A percentile compares a stretch with the other conserved stretches of the same genome.
Conservation (phyloP, 2,113 vertebrate genomes). For the Amblyopsis rosae region DNA sequence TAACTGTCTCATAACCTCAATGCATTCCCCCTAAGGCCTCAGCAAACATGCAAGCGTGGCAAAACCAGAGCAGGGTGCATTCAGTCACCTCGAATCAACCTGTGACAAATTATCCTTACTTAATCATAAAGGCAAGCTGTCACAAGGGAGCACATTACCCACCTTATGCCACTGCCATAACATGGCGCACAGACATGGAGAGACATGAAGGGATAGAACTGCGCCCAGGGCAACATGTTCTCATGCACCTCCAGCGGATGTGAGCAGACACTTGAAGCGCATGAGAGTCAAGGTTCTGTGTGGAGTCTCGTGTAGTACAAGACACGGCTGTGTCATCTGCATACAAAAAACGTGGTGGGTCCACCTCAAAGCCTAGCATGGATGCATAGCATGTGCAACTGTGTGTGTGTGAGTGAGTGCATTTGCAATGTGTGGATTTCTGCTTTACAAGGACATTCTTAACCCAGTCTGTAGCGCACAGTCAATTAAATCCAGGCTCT, state of each 20-base stretch:
- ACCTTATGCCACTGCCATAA: background rate
- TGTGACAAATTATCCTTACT: background rate
- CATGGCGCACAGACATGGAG: background rate
- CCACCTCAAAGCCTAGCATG: conserved; percentile 14
- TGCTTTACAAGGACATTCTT: conserved; percentile 25
- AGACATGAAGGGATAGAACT: background rate
- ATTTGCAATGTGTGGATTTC: conserved; percentile 13
- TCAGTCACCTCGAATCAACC: background rate
- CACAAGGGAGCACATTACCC: background rate
- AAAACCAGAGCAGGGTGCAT: too few relatives aligned
- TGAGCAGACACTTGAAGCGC: background rate
- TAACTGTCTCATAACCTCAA: background rate
- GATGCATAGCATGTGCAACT: background rate
- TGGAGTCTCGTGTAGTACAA: conserved; percentile 28
- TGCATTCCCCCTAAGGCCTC: background rate
- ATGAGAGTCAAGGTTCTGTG: background rate
- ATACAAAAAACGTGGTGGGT: conserved; percentile 39
- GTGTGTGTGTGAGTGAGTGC: conserved; percentile 7
- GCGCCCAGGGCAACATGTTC: background rate
- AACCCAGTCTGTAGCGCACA: conserved; percentile 32
- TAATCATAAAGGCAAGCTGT: background rate
- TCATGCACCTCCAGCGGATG: background rate
- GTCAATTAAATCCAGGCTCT: conserved; percentile 67
- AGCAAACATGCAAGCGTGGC: background rate
- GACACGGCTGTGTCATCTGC: conserved; percentile 53